Percentiles rank a stretch among this genome's conserved stretches.
phyloP scores from a whole-genome alignment of 2,888 invertebrate genomes.

The Sturmia bella region DNA sequence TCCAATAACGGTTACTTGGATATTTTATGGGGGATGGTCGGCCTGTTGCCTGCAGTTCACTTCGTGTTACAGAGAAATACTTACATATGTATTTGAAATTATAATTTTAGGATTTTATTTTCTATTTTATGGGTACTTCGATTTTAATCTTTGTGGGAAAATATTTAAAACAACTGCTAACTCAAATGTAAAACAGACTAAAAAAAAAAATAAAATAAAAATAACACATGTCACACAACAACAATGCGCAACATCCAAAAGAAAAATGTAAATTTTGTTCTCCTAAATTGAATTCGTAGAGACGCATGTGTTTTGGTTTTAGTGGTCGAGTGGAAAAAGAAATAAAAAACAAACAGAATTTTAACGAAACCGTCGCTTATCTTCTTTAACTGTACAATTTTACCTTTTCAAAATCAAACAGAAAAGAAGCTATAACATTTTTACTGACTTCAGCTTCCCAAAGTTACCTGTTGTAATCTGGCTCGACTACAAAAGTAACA shows the following conservation, averaged over 20 bases:
- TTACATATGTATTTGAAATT: background rate
- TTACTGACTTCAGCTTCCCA: conserved; percentile 44
- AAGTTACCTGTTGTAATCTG: conserved; percentile 54
- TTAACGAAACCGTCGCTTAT: conserved; percentile 41
- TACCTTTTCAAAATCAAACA: conserved; percentile 34
- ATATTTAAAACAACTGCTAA: conserved; percentile 58
- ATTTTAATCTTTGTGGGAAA: conserved; percentile 68
- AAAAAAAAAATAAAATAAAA: conserved; percentile 1
- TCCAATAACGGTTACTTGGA: no score
- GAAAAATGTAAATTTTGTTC: conserved; percentile 54
- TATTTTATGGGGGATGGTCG: no score
- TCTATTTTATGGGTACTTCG: conserved; percentile 21
- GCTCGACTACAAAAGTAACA: conserved; percentile 43
- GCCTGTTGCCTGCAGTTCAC: no score
- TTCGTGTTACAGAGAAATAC: background rate
- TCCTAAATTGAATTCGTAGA: conserved; percentile 17
- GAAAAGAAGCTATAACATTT: conserved; percentile 59
- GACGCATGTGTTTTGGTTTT: conserved; percentile 13
- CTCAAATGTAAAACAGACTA: conserved; percentile 37
- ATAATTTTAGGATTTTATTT: conserved; percentile 25
- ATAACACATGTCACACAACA: conserved; percentile 48
- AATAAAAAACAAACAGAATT: conserved; percentile 35
- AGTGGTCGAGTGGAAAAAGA: conserved; percentile 43
- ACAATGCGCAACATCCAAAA: conserved; percentile 34
- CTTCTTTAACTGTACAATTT: conserved; percentile 49